phyloP scores from a whole-genome alignment of 2,797 vertebrate genomes.

The Poecilia wingei region DNA sequence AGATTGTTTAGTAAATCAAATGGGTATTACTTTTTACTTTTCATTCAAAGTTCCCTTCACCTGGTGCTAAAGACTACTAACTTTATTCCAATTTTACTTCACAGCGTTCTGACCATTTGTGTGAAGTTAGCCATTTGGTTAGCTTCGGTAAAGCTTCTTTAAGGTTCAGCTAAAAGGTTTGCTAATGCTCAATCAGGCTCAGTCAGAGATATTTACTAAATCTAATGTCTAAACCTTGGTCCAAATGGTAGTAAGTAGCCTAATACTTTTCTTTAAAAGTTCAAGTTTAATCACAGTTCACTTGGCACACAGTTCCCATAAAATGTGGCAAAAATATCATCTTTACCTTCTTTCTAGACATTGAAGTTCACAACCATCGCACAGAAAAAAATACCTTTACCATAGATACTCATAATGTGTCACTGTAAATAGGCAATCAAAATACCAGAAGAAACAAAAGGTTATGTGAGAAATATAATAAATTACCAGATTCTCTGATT shows the following conservation, averaged over 20 bases:
- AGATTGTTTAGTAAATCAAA: background rate
- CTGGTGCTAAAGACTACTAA: background rate
- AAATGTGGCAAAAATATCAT: background rate
- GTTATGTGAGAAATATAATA: background rate
- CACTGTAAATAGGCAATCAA: background rate
- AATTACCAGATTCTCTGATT: slow-evolving; percentile 8
- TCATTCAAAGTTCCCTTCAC: background rate
- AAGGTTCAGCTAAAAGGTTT: background rate
- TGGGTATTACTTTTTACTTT: background rate
- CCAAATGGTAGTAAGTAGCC: background rate
- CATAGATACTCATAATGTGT: background rate
- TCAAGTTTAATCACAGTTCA: slow-evolving; percentile 9
- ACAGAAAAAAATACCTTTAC: background rate
- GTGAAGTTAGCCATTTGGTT: background rate
- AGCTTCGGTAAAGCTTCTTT: background rate
- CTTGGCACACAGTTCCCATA: slow-evolving; percentile 3
- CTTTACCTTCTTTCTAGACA: background rate
- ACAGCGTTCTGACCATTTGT: background rate
- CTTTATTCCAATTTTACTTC: background rate
- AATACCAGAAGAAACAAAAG: background rate
- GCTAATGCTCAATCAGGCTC: background rate
- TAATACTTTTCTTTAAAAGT: background rate
- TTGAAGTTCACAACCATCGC: background rate
- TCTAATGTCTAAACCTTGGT: background rate
- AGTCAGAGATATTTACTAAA: background rate